Evolutionary conservation across 2,113 vertebrate species (phyloP), one percentile per base, ranked within the genome.

Genomic region (Cyphomyrus discorhynchus): DNA sequence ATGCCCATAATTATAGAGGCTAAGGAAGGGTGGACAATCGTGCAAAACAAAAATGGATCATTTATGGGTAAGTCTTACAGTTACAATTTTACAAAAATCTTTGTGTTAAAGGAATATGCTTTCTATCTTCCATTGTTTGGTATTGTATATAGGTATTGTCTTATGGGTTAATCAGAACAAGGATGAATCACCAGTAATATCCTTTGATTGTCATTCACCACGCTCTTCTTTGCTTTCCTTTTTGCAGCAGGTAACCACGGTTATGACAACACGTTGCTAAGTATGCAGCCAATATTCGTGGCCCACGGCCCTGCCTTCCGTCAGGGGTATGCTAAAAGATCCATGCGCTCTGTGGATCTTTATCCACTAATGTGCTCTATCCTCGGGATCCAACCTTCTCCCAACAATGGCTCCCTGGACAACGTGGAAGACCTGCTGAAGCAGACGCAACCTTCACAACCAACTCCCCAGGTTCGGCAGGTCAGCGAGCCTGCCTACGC

Each of bases 341-440:
- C 91, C 90, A 97, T 98, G 96, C 94, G 94, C 42, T 95, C 95
- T 0, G 97, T 98, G 5, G 98, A 98, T 92, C 93, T 99, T 85
- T 98, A 99, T 93, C 97, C 97, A 0, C 96, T 99, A 46, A 94
- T 98, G 95, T 98, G 97, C 94, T 94, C 97, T 89, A 96, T 99
- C 53, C 96, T 99, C 86, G 93, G 92, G 56, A 88, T 97, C 90
- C 94, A 5, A 0, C 94, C 97, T 0, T 85, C 95, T 88, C 96
- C 98, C 6, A 97, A 97, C 96, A 98, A 98, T 2, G 98, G 98
- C 27, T 98, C 98, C 0, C 92, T 98, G 90, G 45, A 13, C 0
- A 93, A 94, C 0, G 95, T 98, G 58, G 93, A 93, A 91, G 97
- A 98, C 89, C 92, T 98, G 10, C 96, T 99, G 90, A 92, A 86